Conservation (phyloP, 2,797 vertebrate species). For the Platyrinchus mystaceus region DNA sequence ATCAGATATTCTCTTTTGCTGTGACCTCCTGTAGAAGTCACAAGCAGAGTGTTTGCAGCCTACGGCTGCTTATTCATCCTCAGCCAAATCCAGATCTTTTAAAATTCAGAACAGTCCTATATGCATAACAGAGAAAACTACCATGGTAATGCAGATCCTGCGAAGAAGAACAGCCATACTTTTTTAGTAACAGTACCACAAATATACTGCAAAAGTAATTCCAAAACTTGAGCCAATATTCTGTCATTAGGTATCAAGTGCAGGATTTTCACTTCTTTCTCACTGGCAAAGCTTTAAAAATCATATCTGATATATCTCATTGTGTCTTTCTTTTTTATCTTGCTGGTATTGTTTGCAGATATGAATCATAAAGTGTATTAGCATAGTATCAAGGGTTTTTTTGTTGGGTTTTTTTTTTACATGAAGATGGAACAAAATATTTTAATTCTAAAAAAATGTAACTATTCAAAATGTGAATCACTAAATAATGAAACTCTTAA, state of each 20-base stretch:
- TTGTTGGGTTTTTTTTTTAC: neutral
- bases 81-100: neutral
- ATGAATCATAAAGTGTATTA: neutral
- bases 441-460: neutral
- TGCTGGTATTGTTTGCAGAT: neutral
- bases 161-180: neutral
- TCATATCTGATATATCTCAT: neutral
- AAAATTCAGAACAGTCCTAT: neutral
- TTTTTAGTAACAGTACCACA: neutral
- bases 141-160: neutral
- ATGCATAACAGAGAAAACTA: neutral
- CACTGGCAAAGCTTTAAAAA: neutral
- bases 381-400: neutral
- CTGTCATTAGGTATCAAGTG: neutral
- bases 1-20: constrained; percentile 24
- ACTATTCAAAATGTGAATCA: neutral
- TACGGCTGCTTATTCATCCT: constrained; percentile 1
- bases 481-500: neutral
- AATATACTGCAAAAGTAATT: neutral
- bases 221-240: neutral
- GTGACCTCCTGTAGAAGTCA: constrained; percentile 8
- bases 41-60: neutral
- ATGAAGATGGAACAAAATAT: neutral
- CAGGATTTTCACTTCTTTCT: neutral
- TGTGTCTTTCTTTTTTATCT: neutral